A percentile compares a stretch with the other conserved stretches of the same genome.
Conservation (phyloP, 2,113 vertebrate species). For the Dunckerocampus dactyliophorus region DNA sequence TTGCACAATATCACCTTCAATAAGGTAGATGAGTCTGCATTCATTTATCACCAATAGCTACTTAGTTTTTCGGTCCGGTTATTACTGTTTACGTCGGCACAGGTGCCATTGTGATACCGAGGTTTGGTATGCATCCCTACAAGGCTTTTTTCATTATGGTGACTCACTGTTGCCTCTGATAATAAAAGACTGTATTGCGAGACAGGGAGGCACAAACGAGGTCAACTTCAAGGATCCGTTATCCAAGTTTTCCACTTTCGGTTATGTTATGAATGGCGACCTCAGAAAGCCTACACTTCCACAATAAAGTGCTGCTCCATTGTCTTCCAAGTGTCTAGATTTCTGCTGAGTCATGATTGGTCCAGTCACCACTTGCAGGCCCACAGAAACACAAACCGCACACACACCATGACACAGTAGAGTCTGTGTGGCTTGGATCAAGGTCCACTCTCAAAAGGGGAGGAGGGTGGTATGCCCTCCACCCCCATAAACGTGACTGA, state of each 20-base stretch:
- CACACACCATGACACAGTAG: constrained; percentile 69
- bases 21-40: too few species aligned
- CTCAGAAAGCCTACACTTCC: constrained; percentile 21
- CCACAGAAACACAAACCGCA: constrained; percentile 60
- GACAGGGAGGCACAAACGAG: not conserved
- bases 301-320: constrained; percentile 25
- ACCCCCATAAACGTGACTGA: constrained; percentile 59
- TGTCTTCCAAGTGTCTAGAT: constrained; percentile 29
- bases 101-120: too few species aligned
- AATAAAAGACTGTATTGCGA: not conserved
- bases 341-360: constrained; percentile 66
- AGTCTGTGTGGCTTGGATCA: constrained; percentile 65
- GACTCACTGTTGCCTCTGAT: not conserved
- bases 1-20: too few species aligned
- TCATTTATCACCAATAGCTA: too few species aligned
- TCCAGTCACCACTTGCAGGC: constrained; percentile 47
- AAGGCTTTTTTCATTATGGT: not conserved
- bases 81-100: too few species aligned
- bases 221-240: not conserved
- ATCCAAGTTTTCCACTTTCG: too few species aligned
- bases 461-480: constrained; percentile 18
- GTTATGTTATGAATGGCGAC: constrained; percentile 14
- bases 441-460: constrained; percentile 54
- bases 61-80: too few species aligned
- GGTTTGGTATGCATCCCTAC: too few species aligned